Conservation (phyloP, 2,113 vertebrate genomes). For the Psophia crepitans region DNA sequence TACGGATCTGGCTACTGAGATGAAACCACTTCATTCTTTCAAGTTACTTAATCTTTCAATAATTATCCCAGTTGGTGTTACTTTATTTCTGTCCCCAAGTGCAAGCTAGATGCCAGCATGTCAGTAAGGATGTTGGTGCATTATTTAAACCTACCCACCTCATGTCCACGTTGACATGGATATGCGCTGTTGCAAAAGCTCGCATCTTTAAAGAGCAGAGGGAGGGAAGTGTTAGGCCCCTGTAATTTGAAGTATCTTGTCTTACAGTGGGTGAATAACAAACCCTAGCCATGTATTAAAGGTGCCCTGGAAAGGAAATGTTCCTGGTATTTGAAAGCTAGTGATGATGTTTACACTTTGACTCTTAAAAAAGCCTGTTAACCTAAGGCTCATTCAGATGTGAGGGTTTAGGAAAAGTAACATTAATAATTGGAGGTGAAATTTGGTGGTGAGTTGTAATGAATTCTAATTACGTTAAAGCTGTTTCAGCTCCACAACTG, state of each 20-base stretch:
- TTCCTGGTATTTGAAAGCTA: background rate
- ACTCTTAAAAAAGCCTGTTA: background rate
- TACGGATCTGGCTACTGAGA: slow-evolving; percentile 67
- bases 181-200: background rate
- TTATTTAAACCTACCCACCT: background rate
- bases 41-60: background rate
- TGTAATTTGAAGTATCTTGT: background rate
- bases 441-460: background rate
- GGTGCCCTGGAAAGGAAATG: background rate
- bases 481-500: background rate
- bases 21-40: background rate
- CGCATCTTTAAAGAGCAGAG: background rate
- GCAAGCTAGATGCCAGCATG: background rate
- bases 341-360: background rate
- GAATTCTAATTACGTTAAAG: background rate
- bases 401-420: background rate
- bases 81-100: background rate
- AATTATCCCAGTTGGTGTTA: background rate
- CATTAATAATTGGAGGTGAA: background rate
- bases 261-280: background rate
- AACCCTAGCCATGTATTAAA: background rate
- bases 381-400: background rate
- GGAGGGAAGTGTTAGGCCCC: background rate
- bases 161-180: rapidly evolving
- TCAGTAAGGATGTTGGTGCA: background rate